phyloP scores from a whole-genome alignment of 2,888 invertebrate species.

The Marronus borbonicus region DNA sequence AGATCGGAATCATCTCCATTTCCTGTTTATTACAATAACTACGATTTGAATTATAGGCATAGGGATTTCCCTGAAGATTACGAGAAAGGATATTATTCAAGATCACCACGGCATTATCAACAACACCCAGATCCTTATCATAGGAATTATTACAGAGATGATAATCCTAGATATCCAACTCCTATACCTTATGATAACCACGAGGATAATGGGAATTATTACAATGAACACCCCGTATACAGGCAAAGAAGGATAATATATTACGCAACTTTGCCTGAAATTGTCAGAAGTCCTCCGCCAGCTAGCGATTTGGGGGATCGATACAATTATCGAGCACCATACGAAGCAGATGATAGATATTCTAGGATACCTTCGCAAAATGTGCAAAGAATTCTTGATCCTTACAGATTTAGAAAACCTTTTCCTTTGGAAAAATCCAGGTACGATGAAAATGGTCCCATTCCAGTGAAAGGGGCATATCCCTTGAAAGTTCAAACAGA shows the following conservation, averaged over 20 bases:
- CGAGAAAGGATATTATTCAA: slow-evolving; percentile 52
- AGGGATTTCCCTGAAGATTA: slow-evolving; percentile 53
- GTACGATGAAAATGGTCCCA: slow-evolving; percentile 59
- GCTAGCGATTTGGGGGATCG: slow-evolving; percentile 74
- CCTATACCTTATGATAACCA: slow-evolving; percentile 4
- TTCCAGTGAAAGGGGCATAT: slow-evolving; percentile 60
- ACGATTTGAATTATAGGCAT: slow-evolving; percentile 60
- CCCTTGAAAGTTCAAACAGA: slow-evolving; percentile 67
- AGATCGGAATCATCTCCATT: slow-evolving; percentile 65
- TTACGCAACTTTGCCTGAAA: slow-evolving; percentile 81
- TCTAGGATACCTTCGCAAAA: slow-evolving; percentile 54
- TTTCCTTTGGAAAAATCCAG: slow-evolving; percentile 56
- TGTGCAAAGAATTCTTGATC: slow-evolving; percentile 52
- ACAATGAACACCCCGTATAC: slow-evolving; percentile 54
- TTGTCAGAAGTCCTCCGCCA: slow-evolving; percentile 75
- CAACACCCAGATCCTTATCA: slow-evolving; percentile 21
- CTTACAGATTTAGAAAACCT: slow-evolving; percentile 58
- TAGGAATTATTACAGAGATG: slow-evolving; percentile 51
- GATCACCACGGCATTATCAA: slow-evolving; percentile 53
- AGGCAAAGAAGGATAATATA: slow-evolving; percentile 79
- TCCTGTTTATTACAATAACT: slow-evolving; percentile 56
- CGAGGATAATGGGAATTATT: slow-evolving; percentile 46
- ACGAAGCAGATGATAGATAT: slow-evolving; percentile 57
- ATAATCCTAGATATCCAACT: slow-evolving; percentile 41
- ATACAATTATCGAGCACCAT: slow-evolving; percentile 65